Evolutionary conservation across 2,888 invertebrate genomes (phyloP), one percentile per base, ranked within the genome.

Genomic region (Therioaphis trifolii): DNA sequence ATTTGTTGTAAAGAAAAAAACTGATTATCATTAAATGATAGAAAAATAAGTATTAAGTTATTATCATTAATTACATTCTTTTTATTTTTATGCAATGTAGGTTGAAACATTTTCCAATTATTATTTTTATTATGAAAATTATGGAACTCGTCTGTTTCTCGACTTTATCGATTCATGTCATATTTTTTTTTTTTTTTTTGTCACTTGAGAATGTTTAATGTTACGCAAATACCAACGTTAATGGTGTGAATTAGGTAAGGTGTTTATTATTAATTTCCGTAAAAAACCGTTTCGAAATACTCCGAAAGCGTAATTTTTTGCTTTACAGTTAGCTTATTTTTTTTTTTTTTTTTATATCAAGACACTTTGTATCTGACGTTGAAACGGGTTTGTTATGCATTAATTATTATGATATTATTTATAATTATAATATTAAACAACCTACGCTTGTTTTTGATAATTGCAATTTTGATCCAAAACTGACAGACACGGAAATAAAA

Each of bases 391-490:
- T 76, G 27, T 43, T 14, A n/a, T n/a, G 18, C 75, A 43, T 75
- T 43, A 27, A 58, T 58, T 40, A n/a, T n/a, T n/a, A 55, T 40
- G 9, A 18, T 29, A 49, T n/a, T 72, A 21, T 29, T 52, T 35
- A 72, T 29, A 29, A 35, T 35, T 35, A 35, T 35, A 5, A 35
- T 14, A 52, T 35, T 9, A 0, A 35, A n/a, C n/a, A n/a, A 52
- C 14, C 29, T 35, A 9, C 35, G 7, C 5, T 9, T 52, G 7
- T 24, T 21, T 55, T 27, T n/a, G 18, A 46, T 24, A 27, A 15
- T 76, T 12, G 12, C 7, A 11, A 66, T 77, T 66, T 77, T 3
- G 35, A 77, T 66, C 77, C 49, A 66, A 66, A 52, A 52, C 77
- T 49, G 35, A 49, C 77, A 11, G 21, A 27, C 29, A 15, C 27